These are phyloP conservation scores for Panorpa germanica DNA, from an alignment of 2,888 invertebrate species.

Conservation along the genomic window DNA sequence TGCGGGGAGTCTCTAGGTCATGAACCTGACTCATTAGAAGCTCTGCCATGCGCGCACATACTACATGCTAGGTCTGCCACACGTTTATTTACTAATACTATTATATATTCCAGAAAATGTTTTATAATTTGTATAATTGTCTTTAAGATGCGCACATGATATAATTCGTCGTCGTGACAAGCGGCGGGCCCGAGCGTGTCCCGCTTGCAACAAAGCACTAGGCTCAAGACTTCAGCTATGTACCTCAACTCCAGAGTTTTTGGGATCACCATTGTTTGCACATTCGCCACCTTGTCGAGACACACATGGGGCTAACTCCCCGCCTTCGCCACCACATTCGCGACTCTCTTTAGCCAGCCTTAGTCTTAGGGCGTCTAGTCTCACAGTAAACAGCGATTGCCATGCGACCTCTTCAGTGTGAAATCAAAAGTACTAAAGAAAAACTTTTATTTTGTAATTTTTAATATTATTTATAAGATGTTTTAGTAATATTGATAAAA, in stretches of 20 bases:
- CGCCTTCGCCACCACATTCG: slow-evolving; percentile 11
- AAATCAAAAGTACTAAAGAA: no score
- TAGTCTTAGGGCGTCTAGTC: slow-evolving; percentile 22
- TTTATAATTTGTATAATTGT: slow-evolving; percentile 9
- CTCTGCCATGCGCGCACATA: slow-evolving; percentile 73
- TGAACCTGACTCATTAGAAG: slow-evolving; percentile 54
- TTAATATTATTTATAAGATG: no score
- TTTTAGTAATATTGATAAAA: no score
- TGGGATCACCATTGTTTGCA: slow-evolving; percentile 13
- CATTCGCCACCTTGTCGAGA: slow-evolving; percentile 20
- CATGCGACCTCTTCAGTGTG: slow-evolving; percentile 35
- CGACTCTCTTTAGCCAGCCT: slow-evolving; percentile 22
- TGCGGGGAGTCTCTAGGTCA: slow-evolving; percentile 62
- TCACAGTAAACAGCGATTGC: slow-evolving; percentile 25
- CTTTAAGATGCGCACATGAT: slow-evolving; percentile 43
- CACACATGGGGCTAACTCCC: slow-evolving; percentile 15
- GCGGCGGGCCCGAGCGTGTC: slow-evolving; percentile 43
- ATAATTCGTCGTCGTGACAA: slow-evolving; percentile 40
- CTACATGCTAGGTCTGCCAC: slow-evolving; percentile 53
- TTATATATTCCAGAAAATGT: slow-evolving; percentile 4
- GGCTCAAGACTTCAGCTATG: slow-evolving; percentile 42
- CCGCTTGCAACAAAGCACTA: slow-evolving; percentile 48
- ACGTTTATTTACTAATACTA: slow-evolving; percentile 2
- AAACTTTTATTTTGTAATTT: no score
- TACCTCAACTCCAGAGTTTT: slow-evolving; percentile 12